These are phyloP conservation scores for Channa argus DNA, from an alignment of 2,113 vertebrate species.

Conservation along the genomic window DNA sequence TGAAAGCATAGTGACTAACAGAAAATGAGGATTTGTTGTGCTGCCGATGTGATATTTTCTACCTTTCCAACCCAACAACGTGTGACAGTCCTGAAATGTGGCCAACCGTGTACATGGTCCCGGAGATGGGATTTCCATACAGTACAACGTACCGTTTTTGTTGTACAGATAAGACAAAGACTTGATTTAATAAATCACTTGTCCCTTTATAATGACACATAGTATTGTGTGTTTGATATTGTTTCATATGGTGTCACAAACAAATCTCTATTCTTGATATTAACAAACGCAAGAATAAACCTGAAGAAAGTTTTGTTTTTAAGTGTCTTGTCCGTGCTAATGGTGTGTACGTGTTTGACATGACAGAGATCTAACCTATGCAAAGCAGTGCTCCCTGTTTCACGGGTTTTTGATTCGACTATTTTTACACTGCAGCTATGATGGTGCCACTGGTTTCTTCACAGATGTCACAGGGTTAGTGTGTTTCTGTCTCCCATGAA, in stretches of 20 bases:
- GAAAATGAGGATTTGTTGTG: constrained; percentile 3
- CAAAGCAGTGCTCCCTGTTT: constrained; percentile 44
- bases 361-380: constrained; percentile 55
- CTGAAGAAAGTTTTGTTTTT: constrained; percentile 3
- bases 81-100: constrained; percentile 49
- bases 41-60: constrained; percentile 56
- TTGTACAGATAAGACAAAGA: constrained; percentile 60
- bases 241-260: constrained; percentile 57
- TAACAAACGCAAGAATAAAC: constrained; percentile 8
- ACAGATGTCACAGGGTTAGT: constrained; percentile 11
- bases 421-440: constrained; percentile 26
- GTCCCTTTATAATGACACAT: constrained; percentile 71
- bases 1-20: constrained; percentile 3
- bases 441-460: constrained; percentile 18
- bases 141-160: constrained; percentile 40
- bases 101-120: constrained; percentile 20
- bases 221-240: constrained; percentile 62
- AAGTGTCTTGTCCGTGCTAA: constrained; percentile 12
- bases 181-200: constrained; percentile 66
- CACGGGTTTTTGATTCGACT: not conserved
- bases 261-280: constrained; percentile 67
- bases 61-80: constrained; percentile 44
- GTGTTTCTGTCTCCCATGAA: constrained; percentile 24
- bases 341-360: constrained; percentile 5
- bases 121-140: constrained; percentile 17